Conservation (phyloP, 2,888 invertebrate genomes). For the Acrobasis repandana region DNA sequence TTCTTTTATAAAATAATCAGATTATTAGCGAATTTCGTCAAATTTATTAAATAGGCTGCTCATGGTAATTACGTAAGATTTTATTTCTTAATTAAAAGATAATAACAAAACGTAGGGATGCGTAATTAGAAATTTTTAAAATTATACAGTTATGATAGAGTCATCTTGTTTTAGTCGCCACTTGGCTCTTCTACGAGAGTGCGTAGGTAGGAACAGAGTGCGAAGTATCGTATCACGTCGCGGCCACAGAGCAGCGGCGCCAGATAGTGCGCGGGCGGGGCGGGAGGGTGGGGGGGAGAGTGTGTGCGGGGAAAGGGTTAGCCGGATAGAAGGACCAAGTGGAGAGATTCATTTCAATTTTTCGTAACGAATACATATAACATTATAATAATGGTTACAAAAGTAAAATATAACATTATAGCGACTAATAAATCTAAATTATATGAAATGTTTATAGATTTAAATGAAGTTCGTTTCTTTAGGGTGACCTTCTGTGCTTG, state of each 20-base stretch:
- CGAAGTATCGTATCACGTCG: constrained; percentile 10
- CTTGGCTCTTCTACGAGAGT: constrained; percentile 50
- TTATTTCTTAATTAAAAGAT: constrained; percentile 82
- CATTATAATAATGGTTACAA: constrained; percentile 82
- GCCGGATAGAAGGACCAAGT: constrained; percentile 48
- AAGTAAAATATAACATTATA: constrained; percentile 83
- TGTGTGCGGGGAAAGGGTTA: constrained; percentile 26
- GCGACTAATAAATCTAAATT: constrained; percentile 82
- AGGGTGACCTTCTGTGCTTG: constrained; percentile 78
- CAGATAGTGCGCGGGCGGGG: constrained; percentile 18
- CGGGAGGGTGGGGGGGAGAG: constrained; percentile 27
- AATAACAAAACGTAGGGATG: constrained; percentile 82
- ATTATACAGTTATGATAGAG: constrained; percentile 82
- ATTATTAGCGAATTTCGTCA: constrained; percentile 79
- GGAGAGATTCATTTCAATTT: constrained; percentile 68
- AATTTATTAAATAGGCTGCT: constrained; percentile 82
- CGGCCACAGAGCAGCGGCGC: constrained; percentile 18
- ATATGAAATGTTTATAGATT: constrained; percentile 83
- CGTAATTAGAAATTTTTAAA: constrained; percentile 83
- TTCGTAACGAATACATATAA: constrained; percentile 82
- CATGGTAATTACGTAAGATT: constrained; percentile 81
- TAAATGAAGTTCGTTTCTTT: constrained; percentile 79
- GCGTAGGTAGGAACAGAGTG: constrained; percentile 24
- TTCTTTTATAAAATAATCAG: constrained; percentile 76
- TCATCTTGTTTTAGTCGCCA: constrained; percentile 68